These are phyloP conservation scores for Elaphurus davidianus DNA, from an alignment of 2,113 vertebrate species.

Conservation along the genomic window DNA sequence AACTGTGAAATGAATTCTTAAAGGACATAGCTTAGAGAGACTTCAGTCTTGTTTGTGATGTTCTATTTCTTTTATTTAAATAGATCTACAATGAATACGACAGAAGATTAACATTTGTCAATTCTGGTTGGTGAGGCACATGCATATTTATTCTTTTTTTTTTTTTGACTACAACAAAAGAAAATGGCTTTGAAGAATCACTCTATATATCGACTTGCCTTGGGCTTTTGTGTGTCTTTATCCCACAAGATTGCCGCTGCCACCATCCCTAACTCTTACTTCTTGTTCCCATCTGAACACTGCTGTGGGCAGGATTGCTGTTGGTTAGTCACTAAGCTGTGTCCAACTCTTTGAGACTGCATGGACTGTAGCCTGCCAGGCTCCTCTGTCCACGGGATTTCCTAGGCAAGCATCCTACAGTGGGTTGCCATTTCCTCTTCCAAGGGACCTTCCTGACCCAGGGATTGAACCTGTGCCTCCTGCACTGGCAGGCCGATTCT, in stretches of 20 bases:
- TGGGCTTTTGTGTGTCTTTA: neutral
- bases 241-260: neutral
- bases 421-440: neutral
- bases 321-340: no score
- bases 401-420: neutral
- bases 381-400: neutral
- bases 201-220: neutral
- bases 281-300: neutral
- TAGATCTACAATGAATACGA: constrained; percentile 19
- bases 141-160: neutral
- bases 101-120: constrained; percentile 43
- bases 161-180: constrained; percentile 1
- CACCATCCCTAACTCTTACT: neutral
- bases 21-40: constrained; percentile 39
- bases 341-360: neutral
- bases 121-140: neutral
- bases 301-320: neutral
- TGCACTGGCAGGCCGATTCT: neutral
- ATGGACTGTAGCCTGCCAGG: neutral
- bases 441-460: neutral
- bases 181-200: neutral
- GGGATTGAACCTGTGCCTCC: neutral
- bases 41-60: constrained; percentile 42
- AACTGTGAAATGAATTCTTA: constrained; percentile 53
- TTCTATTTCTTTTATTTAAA: constrained; percentile 64